A percentile compares a stretch with the other conserved stretches of the same genome.
These are phyloP conservation scores for Apis mellifera DNA, from an alignment of 1,140 invertebrate genomes.

Conservation along the genomic window Amel_HAv3.1 CM009936.2:8066501-8067000, in stretches of 20 bases:
- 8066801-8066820: slow-evolving; percentile 23
- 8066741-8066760: neutral
- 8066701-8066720: neutral
- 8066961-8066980: slow-evolving; percentile 25
- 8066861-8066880: slow-evolving; percentile 21
- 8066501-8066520: slow-evolving; percentile 16
- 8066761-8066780: slow-evolving; percentile 12
- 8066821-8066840: slow-evolving; percentile 32
- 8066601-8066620: too few species aligned
- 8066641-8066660: neutral
- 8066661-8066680: slow-evolving; percentile 34
- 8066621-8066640: too few species aligned
- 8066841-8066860: slow-evolving; percentile 48
- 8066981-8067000: slow-evolving; percentile 53
- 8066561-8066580: neutral
- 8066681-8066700: slow-evolving; percentile 5
- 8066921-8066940: slow-evolving; percentile 58
- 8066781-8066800: slow-evolving; percentile 31
- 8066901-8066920: slow-evolving; percentile 21
- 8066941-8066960: slow-evolving; percentile 32
- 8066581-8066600: neutral
- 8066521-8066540: neutral
- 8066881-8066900: neutral
- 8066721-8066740: neutral
- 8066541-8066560: slow-evolving; percentile 9